phyloP scores from a whole-genome alignment of 1,140 invertebrate genomes.

The Coenobita brevimanus region DNA sequence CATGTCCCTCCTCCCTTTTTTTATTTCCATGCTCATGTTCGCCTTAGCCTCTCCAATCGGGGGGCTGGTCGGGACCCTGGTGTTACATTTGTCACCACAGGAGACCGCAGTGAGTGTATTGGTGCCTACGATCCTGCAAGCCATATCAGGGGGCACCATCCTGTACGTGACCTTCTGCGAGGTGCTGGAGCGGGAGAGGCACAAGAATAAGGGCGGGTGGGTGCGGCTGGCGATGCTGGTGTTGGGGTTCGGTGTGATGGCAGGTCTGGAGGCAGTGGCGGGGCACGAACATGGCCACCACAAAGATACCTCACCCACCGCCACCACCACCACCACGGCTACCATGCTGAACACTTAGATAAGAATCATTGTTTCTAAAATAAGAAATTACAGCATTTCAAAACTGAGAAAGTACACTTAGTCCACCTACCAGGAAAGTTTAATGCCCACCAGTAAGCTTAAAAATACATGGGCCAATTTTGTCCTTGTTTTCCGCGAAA shows the following conservation, averaged over 20 bases:
- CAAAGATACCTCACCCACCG: not conserved
- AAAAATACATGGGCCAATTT: too few relatives aligned
- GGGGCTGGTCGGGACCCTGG: constrained; percentile 64
- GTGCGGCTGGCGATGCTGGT: constrained; percentile 78
- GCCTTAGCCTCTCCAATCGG: constrained; percentile 68
- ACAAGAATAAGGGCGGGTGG: constrained; percentile 79
- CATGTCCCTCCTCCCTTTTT: constrained; percentile 61
- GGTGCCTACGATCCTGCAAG: constrained; percentile 43
- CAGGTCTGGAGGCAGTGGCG: constrained; percentile 70
- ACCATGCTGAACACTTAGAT: not conserved
- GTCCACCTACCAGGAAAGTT: too few relatives aligned
- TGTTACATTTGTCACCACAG: constrained; percentile 16
- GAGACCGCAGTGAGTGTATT: constrained; percentile 11
- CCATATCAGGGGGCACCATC: constrained; percentile 65
- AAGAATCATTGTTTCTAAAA: too few relatives aligned
- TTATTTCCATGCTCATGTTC: constrained; percentile 59
- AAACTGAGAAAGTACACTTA: too few relatives aligned
- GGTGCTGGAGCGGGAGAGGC: constrained; percentile 64
- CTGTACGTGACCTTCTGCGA: constrained; percentile 69
- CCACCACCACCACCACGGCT: not conserved
- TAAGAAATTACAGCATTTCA: too few relatives aligned
- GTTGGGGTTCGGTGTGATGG: constrained; percentile 79
- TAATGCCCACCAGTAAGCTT: too few relatives aligned
- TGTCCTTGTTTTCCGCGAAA: too few relatives aligned
- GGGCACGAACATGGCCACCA: constrained; percentile 43